A percentile compares a stretch with the other conserved stretches of the same genome.
phyloP scores from a whole-genome alignment of 2,797 vertebrate species.

The Takifugu rubripes region DNA sequence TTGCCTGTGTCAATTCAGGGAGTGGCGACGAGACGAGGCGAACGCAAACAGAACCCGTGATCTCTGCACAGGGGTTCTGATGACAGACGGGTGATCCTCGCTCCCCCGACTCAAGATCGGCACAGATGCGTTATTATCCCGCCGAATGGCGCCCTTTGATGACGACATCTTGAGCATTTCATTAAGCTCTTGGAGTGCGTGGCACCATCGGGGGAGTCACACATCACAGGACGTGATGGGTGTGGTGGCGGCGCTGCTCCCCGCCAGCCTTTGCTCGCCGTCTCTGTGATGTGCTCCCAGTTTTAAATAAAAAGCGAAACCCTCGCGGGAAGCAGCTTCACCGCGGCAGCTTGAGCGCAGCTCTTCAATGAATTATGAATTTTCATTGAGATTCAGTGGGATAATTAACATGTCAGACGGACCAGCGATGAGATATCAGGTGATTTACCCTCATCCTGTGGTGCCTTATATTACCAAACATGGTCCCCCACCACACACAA shows the following conservation, averaged over 20 bases:
- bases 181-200: slow-evolving; percentile 50
- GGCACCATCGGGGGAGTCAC: slow-evolving; percentile 26
- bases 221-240: slow-evolving; percentile 41
- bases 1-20: slow-evolving; percentile 22
- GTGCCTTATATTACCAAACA: slow-evolving; percentile 31
- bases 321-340: slow-evolving; percentile 31
- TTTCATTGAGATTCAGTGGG: slow-evolving; percentile 63
- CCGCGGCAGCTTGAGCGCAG: slow-evolving; percentile 29
- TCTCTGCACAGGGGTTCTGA: slow-evolving; percentile 27
- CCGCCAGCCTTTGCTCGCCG: slow-evolving; percentile 16
- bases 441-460: slow-evolving; percentile 48
- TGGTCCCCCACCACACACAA: slow-evolving; percentile 17
- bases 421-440: slow-evolving; percentile 29
- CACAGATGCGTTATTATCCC: slow-evolving; percentile 34
- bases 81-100: slow-evolving; percentile 34
- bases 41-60: slow-evolving; percentile 33
- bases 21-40: slow-evolving; percentile 7
- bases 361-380: slow-evolving; percentile 69
- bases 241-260: slow-evolving; percentile 23
- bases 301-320: slow-evolving; percentile 40
- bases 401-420: slow-evolving; percentile 63
- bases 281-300: slow-evolving; percentile 42
- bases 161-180: slow-evolving; percentile 41
- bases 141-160: slow-evolving; percentile 37
- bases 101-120: slow-evolving; percentile 14